These are phyloP conservation scores for Teleogryllus occipitalis DNA, from an alignment of 1,140 invertebrate genomes.

Conservation along the genomic window DNA sequence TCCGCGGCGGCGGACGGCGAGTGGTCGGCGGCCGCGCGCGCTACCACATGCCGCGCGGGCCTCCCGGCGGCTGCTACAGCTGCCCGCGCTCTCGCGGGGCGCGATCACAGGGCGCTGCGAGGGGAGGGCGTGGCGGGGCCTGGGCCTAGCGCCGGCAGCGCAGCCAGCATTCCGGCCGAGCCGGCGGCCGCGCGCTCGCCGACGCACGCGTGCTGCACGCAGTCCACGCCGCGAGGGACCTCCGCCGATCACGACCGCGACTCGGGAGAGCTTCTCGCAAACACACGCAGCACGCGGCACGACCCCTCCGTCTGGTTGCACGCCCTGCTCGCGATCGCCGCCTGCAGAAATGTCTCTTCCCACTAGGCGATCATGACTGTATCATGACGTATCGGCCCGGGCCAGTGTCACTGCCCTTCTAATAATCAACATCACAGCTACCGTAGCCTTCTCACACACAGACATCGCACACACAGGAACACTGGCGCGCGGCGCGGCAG, in stretches of 20 bases:
- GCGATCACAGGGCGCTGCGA: neutral
- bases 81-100: neutral
- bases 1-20: constrained; percentile 9
- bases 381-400: constrained; percentile 14
- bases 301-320: no score
- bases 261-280: neutral
- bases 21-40: neutral
- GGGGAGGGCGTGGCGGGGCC: neutral
- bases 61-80: neutral
- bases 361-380: neutral
- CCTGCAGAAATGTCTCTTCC: neutral
- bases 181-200: no score
- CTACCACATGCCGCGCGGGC: neutral
- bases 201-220: neutral
- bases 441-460: constrained; percentile 5
- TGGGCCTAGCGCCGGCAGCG: neutral
- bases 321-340: neutral
- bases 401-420: constrained; percentile 18
- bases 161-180: neutral
- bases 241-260: no score
- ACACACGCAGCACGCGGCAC: no score
- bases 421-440: constrained; percentile 15
- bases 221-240: neutral
- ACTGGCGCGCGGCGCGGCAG: neutral
- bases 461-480: neutral